phyloP scores from a whole-genome alignment of 2,797 vertebrate genomes.

The Euthynnus affinis region DNA sequence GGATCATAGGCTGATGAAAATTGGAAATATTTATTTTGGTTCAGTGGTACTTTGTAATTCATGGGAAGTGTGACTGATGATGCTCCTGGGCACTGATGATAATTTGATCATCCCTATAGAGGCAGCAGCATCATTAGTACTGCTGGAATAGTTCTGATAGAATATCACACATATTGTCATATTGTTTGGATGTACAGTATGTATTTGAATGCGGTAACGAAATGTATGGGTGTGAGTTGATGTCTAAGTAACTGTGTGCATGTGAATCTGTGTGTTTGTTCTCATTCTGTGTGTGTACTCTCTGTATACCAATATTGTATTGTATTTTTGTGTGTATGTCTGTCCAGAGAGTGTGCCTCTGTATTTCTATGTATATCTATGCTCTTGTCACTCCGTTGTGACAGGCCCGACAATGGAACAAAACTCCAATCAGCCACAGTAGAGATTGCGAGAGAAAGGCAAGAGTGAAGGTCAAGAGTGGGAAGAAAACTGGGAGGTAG shows the following conservation, averaged over 20 bases:
- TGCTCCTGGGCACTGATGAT: conserved; percentile 34
- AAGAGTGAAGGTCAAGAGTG: conserved; percentile 29
- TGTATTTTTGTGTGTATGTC: not conserved
- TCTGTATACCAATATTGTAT: not conserved
- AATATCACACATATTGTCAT: not conserved
- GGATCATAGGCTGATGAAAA: conserved; percentile 35
- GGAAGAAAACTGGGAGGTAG: conserved; percentile 21
- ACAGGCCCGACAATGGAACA: conserved; percentile 42
- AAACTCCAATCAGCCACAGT: conserved; percentile 52
- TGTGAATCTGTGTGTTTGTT: not conserved
- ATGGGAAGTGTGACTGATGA: conserved; percentile 36
- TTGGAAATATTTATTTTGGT: conserved; percentile 48
- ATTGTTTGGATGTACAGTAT: conserved; percentile 4
- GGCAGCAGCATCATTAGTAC: conserved; percentile 18
- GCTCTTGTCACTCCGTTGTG: conserved; percentile 43
- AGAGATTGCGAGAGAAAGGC: conserved; percentile 30
- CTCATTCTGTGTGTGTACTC: not conserved
- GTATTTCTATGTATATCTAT: not conserved
- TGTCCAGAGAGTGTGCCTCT: conserved; percentile 1
- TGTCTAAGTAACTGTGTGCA: not conserved
- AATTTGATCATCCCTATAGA: conserved; percentile 27
- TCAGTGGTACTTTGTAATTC: conserved; percentile 22
- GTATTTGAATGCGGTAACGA: not conserved
- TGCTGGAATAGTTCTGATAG: conserved; percentile 19
- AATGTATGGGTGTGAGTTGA: not conserved